A percentile compares a stretch with the other conserved stretches of the same genome.
These are phyloP conservation scores for Hyla sarda DNA, from an alignment of 2,113 vertebrate species.

Conservation along the genomic window DNA sequence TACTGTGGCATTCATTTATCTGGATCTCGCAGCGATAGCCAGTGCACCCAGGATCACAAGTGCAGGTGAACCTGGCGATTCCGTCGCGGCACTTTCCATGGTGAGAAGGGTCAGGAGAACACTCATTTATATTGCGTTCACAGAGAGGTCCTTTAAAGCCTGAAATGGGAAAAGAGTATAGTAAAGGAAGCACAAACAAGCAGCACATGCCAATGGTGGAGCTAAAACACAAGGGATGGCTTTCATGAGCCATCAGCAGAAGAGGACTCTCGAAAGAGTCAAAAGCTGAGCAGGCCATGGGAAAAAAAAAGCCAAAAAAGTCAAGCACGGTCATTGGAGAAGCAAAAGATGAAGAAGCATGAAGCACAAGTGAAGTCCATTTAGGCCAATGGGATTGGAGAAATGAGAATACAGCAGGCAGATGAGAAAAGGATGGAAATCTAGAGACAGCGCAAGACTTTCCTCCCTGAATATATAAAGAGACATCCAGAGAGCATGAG, in stretches of 20 bases:
- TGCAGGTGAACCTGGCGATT: conserved; percentile 89
- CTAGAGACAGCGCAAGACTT: conserved; percentile 50
- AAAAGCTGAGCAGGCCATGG: conserved; percentile 7
- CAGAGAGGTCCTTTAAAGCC: conserved; percentile 89
- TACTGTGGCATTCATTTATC: conserved; percentile 91
- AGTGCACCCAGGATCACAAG: conserved; percentile 85
- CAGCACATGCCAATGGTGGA: conserved; percentile 25
- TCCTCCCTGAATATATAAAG: conserved; percentile 56
- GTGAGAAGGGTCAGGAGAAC: conserved; percentile 91
- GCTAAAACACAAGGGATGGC: conserved; percentile 11
- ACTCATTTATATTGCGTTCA: conserved; percentile 89
- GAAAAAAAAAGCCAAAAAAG: background rate
- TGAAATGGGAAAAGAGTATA: conserved; percentile 57
- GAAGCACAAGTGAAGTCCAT: conserved; percentile 69
- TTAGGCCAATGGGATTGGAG: conserved; percentile 65
- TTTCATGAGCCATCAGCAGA: background rate
- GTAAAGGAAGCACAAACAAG: conserved; percentile 65
- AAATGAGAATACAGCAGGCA: conserved; percentile 63
- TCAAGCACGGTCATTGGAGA: background rate
- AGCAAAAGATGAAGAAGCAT: conserved; percentile 61
- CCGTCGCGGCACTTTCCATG: conserved; percentile 88
- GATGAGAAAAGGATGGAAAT: conserved; percentile 66
- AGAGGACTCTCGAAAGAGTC: background rate
- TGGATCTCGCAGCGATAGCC: conserved; percentile 93
- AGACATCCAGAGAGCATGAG: conserved; percentile 59